Base-by-base conservation (phyloP, 2,888 invertebrate species). In the Cantharis flavilabris region DNA sequence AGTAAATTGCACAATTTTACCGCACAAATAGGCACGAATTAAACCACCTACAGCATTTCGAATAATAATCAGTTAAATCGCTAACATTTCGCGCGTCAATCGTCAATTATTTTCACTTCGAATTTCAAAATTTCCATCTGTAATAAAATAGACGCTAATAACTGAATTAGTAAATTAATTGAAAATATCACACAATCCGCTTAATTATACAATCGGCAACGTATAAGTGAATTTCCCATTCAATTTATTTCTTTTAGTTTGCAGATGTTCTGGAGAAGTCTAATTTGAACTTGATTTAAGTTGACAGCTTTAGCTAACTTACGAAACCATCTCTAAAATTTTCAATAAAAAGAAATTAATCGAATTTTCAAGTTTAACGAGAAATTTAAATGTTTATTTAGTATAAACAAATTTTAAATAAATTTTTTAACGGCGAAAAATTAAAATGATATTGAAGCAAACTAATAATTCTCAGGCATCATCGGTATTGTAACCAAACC, bases 191-290 rank as follows among this genome's bases (percentile, higher is more conserved):
- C 49, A n/a, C 49, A n/a, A 49, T 4, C 49, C 7, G 49, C n/a
- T 49, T 49, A 49, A 49, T 49, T 49, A 49, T 49, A 49, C 49
- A 49, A 49, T 49, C n/a, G n/a, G n/a, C 7, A 5, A 2, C 49
- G 49, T 33, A 74, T 74, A 77, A 77, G 73, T 77, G 74, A 71
- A 77, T 77, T 77, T 74, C 71, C 73, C 28, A 65, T 62, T 69
- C 73, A 64, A 77, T 77, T 77, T 77, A 64, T 71, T 71, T 71
- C 74, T 74, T 77, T 77, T 72, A 72, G 77, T 72, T 75, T 69
- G 70, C 77, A 75, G 75, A 75, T 72, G 77, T 77, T 72, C 72
- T 26, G 62, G 62, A 33, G 73, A 64, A 74, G 71, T 71, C 69
- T 77, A 77, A 77, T 77, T 77, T 70, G 62, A 63, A 71, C 70